A percentile compares a stretch with the other conserved stretches of the same genome.
These are phyloP conservation scores for Clitarchus hookeri DNA, from an alignment of 2,888 invertebrate genomes.

Conservation along the genomic window DNA sequence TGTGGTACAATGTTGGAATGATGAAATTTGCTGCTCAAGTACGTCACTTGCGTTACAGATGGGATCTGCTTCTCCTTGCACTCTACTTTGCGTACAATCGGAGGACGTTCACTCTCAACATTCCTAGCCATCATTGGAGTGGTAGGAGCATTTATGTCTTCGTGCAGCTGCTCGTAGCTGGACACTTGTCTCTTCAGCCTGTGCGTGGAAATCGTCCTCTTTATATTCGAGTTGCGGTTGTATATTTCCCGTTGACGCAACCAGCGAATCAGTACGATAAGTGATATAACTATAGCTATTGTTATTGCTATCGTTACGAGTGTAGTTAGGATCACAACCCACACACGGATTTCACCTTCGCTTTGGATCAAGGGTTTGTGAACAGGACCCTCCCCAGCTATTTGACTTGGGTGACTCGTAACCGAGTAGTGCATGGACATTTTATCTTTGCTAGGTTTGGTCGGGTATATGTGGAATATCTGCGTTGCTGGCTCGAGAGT, in stretches of 20 bases:
- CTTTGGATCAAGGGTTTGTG: background rate
- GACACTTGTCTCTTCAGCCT: background rate
- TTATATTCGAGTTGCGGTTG: background rate
- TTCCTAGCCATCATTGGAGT: background rate
- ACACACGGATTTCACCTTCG: background rate
- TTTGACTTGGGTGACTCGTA: background rate
- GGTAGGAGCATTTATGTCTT: background rate
- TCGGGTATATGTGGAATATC: background rate
- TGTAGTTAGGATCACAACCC: background rate
- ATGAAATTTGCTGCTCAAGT: constrained; percentile 17
- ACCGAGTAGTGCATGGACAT: background rate
- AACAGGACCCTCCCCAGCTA: background rate
- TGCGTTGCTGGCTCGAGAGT: background rate
- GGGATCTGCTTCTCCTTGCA: background rate
- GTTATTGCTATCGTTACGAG: background rate
- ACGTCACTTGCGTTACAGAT: background rate
- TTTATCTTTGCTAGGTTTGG: background rate
- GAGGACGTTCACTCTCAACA: background rate
- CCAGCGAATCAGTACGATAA: background rate
- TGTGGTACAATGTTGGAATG: constrained; percentile 17
- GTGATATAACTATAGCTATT: background rate
- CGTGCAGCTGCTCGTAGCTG: background rate
- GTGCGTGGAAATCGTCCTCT: background rate
- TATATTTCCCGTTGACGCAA: background rate
- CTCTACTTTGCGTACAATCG: background rate